phyloP scores from a whole-genome alignment of 2,113 vertebrate species.

The Scatophagus argus region DNA sequence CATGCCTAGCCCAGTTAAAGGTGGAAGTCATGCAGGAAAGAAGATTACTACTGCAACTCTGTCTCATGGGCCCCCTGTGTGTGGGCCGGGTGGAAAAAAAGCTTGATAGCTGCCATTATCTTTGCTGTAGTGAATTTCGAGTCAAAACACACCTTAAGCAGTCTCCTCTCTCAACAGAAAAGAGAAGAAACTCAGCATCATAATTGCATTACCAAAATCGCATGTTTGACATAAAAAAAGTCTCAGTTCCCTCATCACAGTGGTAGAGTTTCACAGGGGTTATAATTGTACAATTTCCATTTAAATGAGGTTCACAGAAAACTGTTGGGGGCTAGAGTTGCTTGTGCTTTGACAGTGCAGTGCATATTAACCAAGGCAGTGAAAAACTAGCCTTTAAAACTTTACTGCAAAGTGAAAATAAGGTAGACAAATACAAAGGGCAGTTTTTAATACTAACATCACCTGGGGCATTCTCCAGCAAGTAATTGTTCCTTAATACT shows the following conservation, averaged over 20 bases:
- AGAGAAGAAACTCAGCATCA: constrained; percentile 44
- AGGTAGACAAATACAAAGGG: constrained; percentile 50
- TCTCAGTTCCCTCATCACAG: constrained; percentile 56
- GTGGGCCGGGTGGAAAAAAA: constrained; percentile 35
- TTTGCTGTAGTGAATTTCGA: constrained; percentile 60
- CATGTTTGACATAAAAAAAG: constrained; percentile 58
- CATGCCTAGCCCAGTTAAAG: constrained; percentile 60
- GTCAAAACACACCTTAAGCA: constrained; percentile 59
- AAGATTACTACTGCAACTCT: constrained; percentile 71
- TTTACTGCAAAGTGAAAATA: constrained; percentile 41
- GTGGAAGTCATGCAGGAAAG: constrained; percentile 70
- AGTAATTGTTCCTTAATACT: constrained; percentile 13
- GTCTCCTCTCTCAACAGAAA: constrained; percentile 14
- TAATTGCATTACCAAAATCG: constrained; percentile 64
- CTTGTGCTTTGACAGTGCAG: constrained; percentile 50
- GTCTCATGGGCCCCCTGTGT: constrained; percentile 39
- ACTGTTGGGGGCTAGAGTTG: constrained; percentile 53
- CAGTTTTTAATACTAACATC: constrained; percentile 26
- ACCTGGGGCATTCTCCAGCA: constrained; percentile 7
- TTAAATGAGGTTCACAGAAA: constrained; percentile 72
- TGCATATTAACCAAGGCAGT: constrained; percentile 49
- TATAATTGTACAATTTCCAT: constrained; percentile 76
- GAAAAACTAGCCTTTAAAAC: constrained; percentile 13
- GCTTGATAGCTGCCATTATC: constrained; percentile 69
- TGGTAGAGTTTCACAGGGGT: constrained; percentile 63